Evolutionary conservation across 2,888 invertebrate genomes (phyloP), one percentile per base, ranked within the genome.

Genomic region (Sinohyriopsis cumingii): DNA sequence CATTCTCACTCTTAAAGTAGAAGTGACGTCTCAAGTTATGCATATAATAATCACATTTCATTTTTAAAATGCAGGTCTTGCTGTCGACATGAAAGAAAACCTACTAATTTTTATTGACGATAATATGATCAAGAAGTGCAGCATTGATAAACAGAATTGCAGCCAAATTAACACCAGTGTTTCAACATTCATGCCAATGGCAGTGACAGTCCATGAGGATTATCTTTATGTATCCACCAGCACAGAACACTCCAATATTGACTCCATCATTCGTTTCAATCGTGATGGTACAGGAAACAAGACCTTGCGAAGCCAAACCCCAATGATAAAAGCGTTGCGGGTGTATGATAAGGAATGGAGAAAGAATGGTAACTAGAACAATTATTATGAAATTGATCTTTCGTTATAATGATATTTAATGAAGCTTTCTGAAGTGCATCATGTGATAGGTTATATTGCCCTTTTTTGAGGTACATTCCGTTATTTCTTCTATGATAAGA

Each of bases 41-140:
- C 45, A 45, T 45, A 15, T 45, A 45, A 45, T 12, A 45, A 45
- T 45, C 12, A 45, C 45, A 45, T 45, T 45, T 45, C 15, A 45
- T 45, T 45, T 45, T 45, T 45, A 45, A 45, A 12, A 45, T 79
- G 28, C 91, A 92, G 94, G 94, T 87, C 86, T 95, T 82, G 91
- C 92, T 20, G 89, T 94, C 84, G 94, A 95, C 88, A 89, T 92
- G 71, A 91, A 91, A 33, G 88, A 90, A 1, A 90, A 92, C 74
- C 92, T 93, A 3, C 89, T 96, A 69, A 96, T 95, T 91, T 96
- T 95, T 93, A 92, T 94, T 4, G 93, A 93, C 83, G 87, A 76
- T 28, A 71, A 76, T n/a, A 73, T 73, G 12, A 77, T 85, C 59
- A 75, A 73, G 53, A 72, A 67, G 33, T 84, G 82, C 67, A 70